Conservation (phyloP, 2,888 invertebrate species). For the Drosophila basisetae region DNA sequence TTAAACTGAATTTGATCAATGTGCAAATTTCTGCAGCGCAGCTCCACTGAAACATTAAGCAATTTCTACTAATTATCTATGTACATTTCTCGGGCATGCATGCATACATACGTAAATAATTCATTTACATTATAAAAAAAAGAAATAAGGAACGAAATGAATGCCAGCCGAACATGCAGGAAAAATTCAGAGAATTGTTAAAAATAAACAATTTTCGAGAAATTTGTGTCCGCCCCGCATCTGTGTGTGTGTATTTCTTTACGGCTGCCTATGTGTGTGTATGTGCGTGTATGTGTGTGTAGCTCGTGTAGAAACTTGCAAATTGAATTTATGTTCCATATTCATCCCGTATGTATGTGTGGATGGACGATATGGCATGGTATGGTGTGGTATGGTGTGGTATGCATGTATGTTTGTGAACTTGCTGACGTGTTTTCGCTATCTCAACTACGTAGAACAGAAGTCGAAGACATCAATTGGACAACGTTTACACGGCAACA, state of each 20-base stretch:
- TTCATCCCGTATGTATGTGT: background rate
- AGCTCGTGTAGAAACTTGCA: conserved; percentile 29
- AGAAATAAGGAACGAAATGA: conserved; percentile 15
- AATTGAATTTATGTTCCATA: conserved; percentile 22
- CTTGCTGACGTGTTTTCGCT: conserved; percentile 26
- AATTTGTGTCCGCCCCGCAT: conserved; percentile 19
- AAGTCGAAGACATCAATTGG: conserved; percentile 5
- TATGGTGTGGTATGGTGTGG: background rate
- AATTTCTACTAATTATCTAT: conserved; percentile 30
- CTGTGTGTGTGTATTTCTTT: conserved; percentile 1
- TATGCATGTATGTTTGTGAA: background rate
- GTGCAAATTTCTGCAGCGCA: background rate
- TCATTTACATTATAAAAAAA: conserved; percentile 14
- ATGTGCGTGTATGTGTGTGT: background rate
- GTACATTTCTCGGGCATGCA: background rate
- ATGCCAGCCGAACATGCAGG: conserved; percentile 19
- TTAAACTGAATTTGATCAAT: conserved; percentile 13
- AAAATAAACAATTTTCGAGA: conserved; percentile 65
- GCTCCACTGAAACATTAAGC: conserved; percentile 24
- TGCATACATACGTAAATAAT: background rate
- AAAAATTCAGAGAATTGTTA: conserved; percentile 61
- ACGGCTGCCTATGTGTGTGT: background rate
- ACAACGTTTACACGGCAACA: background rate
- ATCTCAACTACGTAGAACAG: conserved; percentile 45
- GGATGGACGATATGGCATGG: background rate